A percentile compares a stretch with the other conserved stretches of the same genome.
Conservation (phyloP, 2,113 vertebrate species). For the Dolichotis patagonum region DNA sequence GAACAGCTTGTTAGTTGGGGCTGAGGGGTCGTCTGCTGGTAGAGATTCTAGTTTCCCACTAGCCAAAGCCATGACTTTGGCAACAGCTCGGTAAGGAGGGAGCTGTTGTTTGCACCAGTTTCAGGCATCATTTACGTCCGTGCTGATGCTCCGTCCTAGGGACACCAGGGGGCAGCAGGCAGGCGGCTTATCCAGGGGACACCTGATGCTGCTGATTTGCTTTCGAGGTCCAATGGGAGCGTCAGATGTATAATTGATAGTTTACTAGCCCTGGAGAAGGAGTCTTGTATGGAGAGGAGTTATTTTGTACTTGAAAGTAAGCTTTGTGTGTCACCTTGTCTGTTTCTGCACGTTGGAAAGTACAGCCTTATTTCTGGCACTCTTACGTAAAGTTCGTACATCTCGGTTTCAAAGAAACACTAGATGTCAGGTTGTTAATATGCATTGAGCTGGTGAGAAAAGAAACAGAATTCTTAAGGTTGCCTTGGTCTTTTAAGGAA, state of each 20-base stretch:
- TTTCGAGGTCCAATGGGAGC: slow-evolving; percentile 21
- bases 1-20: background rate
- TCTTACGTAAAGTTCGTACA: background rate
- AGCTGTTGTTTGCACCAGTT: background rate
- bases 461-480: background rate
- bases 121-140: background rate
- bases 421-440: background rate
- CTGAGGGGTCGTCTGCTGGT: background rate
- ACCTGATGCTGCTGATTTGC: background rate
- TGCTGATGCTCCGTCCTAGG: background rate
- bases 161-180: slow-evolving; percentile 77
- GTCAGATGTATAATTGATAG: background rate
- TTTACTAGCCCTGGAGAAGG: background rate
- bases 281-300: background rate
- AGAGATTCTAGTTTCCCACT: background rate
- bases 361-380: background rate
- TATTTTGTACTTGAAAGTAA: background rate
- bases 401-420: background rate
- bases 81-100: background rate
- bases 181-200: background rate
- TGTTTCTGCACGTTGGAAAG: background rate
- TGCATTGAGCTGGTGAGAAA: background rate
- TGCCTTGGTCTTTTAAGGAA: slow-evolving; percentile 30
- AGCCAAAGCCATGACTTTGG: background rate
- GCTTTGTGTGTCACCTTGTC: background rate